Base-by-base conservation (phyloP, 2,888 invertebrate genomes). In the Lochmaea capreae region DNA sequence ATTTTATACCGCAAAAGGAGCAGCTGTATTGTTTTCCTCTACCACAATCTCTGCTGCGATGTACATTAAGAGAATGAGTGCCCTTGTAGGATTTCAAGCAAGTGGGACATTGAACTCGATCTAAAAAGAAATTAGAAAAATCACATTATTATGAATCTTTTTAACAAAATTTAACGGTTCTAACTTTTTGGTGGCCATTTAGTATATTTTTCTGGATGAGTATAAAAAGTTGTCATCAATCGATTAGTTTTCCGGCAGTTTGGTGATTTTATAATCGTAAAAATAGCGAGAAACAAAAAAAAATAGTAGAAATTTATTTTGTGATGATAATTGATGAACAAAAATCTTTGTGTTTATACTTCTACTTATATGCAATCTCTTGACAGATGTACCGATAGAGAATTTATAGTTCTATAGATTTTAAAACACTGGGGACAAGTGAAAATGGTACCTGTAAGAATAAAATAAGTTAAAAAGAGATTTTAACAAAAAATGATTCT, bases 391-490 rank as follows among this genome's bases (percentile, higher is more conserved):
- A 62, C n/a, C 10, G 62, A 8, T 59, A 73, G 49, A 18, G 73
- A 73, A 43, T 73, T 69, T n/a, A n/a, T 8, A 85, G 87, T 86
- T 70, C 86, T 87, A 80, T 88, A 88, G 42, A 76, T 79, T 76
- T 86, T 87, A 11, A 84, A 84, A 67, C 88, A 88, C 59, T 83
- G 81, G 6, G 81, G 80, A 73, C 88, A 88, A 52, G 46, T 43
- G 22, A 57, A 68, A 33, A 58, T 59, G n/a, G 59, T n/a, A 59
- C 59, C 59, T 59, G 16, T 12, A 39, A 59, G 6, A 59, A 14
- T 11, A 57, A 57, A 10, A 18, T 9, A 10, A 5, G 18, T 57
- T 16, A 18, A 18, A 14, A 57, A 18, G 10, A 10, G 54, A 16
- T 22, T 22, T 22, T 22, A 22, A 22, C 2, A 22, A 3, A 22